Evolutionary conservation across 2,888 invertebrate genomes (phyloP).

Genomic region (Allophyes oxyacanthae): DNA sequence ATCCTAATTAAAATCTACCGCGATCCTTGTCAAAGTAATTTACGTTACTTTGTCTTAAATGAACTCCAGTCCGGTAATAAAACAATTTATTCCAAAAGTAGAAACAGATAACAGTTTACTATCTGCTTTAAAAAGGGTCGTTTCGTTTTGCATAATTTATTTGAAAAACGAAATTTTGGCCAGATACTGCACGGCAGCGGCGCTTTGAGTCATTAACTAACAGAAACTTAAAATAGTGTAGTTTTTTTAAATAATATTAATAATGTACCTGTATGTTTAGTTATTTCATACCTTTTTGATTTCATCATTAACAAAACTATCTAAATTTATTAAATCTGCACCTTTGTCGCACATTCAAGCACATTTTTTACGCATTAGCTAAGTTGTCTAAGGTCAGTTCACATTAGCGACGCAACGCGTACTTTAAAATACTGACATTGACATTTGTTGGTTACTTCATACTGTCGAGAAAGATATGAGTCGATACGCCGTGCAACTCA

Average conservation of each 20-base stretch:
- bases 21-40: conserved; percentile 46
- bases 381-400: background rate
- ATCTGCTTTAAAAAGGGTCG: conserved; percentile 42
- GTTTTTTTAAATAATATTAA: conserved; percentile 4
- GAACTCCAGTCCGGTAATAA: conserved; percentile 45
- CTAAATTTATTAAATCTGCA: conserved; percentile 21
- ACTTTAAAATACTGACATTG: too few relatives aligned
- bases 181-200: conserved; percentile 20
- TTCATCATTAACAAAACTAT: conserved; percentile 12
- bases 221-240: conserved; percentile 13
- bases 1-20: conserved; percentile 43
- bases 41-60: conserved; percentile 41
- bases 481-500: too few relatives aligned
- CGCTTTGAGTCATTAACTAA: conserved; percentile 15
- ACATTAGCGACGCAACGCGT: too few relatives aligned
- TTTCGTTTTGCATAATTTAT: conserved; percentile 52
- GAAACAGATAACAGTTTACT: conserved; percentile 58
- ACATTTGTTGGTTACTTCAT: too few relatives aligned
- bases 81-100: conserved; percentile 61
- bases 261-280: conserved; percentile 35
- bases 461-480: too few relatives aligned
- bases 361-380: conserved; percentile 22
- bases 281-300: conserved; percentile 34
- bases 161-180: conserved; percentile 35
- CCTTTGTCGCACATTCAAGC: conserved; percentile 18